Conservation (phyloP, 2,113 vertebrate species). For the Varanus salvator region DNA sequence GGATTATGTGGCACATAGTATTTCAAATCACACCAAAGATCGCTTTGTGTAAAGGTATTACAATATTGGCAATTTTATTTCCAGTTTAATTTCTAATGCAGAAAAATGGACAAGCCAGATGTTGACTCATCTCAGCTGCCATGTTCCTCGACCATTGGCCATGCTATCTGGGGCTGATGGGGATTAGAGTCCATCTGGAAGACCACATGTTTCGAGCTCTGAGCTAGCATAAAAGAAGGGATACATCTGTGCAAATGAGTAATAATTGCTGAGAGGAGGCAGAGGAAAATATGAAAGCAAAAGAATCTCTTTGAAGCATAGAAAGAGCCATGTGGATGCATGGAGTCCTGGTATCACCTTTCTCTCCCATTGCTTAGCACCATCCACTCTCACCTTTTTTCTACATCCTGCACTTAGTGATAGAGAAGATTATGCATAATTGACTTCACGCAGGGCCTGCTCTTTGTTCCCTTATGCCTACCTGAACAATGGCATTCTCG, state of each 20-base stretch:
- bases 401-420: accelerated
- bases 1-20: no score
- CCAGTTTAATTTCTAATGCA: no score
- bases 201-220: no score
- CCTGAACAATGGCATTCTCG: background rate
- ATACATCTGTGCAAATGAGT: background rate
- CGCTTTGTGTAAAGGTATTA: no score
- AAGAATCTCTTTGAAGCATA: background rate
- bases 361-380: background rate
- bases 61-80: no score
- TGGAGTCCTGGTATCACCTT: background rate
- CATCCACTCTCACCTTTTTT: background rate
- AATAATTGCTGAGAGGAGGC: background rate
- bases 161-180: no score
- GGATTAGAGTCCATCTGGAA: no score
- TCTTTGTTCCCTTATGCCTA: conserved; percentile 23
- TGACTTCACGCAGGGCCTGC: background rate
- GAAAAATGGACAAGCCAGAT: no score
- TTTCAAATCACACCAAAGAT: no score
- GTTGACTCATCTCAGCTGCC: no score
- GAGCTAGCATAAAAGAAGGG: background rate
- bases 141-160: no score
- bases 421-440: background rate
- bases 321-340: background rate
- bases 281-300: background rate